These are phyloP conservation scores for Drosophila guanche DNA, from an alignment of 1,140 invertebrate genomes.

Conservation along the genomic window DNA sequence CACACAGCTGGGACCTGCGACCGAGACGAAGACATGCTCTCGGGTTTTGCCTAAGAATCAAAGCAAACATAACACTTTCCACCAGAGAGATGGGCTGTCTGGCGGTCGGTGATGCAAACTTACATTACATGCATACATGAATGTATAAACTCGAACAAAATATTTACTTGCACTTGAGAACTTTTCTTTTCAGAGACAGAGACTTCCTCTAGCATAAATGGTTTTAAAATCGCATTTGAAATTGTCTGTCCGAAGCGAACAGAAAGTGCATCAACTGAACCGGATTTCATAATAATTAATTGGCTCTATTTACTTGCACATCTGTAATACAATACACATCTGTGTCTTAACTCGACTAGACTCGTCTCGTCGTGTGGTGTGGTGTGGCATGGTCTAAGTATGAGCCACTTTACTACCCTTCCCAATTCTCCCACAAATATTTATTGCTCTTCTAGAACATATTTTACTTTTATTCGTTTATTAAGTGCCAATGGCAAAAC, in stretches of 20 bases:
- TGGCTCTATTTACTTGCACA: constrained; percentile 67
- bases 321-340: constrained; percentile 48
- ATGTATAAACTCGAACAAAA: constrained; percentile 2
- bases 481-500: constrained; percentile 63
- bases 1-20: constrained; percentile 45
- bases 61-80: constrained; percentile 72
- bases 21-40: constrained; percentile 18
- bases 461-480: constrained; percentile 63
- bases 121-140: constrained; percentile 15
- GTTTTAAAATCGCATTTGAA: constrained; percentile 64
- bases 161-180: constrained; percentile 17
- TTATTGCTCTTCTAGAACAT: constrained; percentile 53
- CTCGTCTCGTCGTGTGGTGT: neutral
- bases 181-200: no score
- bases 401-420: neutral
- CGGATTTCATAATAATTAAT: constrained; percentile 73
- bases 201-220: constrained; percentile 45
- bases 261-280: constrained; percentile 48
- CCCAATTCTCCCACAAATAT: constrained; percentile 13
- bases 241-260: constrained; percentile 23
- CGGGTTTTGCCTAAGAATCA: constrained; percentile 64
- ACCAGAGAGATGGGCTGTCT: constrained; percentile 25
- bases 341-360: neutral
- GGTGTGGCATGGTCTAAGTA: neutral
- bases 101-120: constrained; percentile 32